phyloP scores from a whole-genome alignment of 1,140 invertebrate genomes.

The Drosophila ohnishii region DNA sequence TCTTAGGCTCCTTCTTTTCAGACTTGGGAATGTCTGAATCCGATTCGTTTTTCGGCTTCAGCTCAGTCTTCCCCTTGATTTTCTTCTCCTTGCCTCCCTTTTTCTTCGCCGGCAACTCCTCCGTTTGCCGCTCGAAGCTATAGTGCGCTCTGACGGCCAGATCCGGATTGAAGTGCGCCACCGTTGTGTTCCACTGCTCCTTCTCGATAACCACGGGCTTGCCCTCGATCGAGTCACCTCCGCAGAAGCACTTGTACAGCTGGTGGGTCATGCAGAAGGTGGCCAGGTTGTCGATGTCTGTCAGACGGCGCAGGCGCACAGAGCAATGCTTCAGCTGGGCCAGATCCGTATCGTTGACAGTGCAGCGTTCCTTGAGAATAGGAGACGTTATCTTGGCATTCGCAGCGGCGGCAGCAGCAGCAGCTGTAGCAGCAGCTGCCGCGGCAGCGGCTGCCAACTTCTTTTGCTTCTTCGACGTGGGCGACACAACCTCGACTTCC shows the following conservation, averaged over 20 bases:
- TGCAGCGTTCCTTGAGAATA: conserved; percentile 38
- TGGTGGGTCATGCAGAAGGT: conserved; percentile 79
- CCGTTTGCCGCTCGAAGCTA: conserved; percentile 63
- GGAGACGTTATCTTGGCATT: conserved; percentile 11
- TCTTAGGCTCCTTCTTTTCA: neutral
- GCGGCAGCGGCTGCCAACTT: conserved; percentile 30
- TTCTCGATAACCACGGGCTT: conserved; percentile 72
- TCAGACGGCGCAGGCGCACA: conserved; percentile 60
- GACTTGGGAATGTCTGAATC: neutral
- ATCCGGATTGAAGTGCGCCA: conserved; percentile 52
- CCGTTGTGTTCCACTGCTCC: conserved; percentile 41
- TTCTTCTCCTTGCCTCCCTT: conserved; percentile 39
- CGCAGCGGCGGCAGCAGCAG: neutral
- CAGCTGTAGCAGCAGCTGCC: conserved; percentile 7
- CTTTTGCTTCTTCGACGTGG: conserved; percentile 29
- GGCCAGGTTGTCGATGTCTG: conserved; percentile 66
- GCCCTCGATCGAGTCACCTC: conserved; percentile 58
- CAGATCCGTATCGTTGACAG: conserved; percentile 61
- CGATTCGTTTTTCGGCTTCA: neutral
- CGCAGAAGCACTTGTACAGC: conserved; percentile 81
- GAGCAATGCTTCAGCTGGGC: conserved; percentile 69
- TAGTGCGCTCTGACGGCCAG: conserved; percentile 63
- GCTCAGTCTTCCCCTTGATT: conserved; percentile 5
- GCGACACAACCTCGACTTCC: conserved; percentile 5
- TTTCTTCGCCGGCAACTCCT: conserved; percentile 48